phyloP scores from a whole-genome alignment of 1,140 invertebrate species.

The Xylocopa sonorina region DNA sequence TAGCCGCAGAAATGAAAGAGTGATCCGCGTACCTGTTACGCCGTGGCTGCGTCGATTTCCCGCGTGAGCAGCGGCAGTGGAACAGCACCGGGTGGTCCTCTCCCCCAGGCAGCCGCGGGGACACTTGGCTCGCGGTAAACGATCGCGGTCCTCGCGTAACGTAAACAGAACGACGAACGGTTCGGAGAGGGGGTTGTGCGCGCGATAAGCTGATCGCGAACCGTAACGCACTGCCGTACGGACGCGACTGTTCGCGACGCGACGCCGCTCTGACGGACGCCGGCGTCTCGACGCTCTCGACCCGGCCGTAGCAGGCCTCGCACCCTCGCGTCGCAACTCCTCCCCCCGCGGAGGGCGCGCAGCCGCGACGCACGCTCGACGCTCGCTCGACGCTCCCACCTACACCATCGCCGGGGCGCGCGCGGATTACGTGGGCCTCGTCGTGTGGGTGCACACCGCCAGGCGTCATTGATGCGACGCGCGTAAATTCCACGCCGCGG shows the following conservation, averaged over 20 bases:
- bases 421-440: not conserved
- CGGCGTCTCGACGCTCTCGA: slow-evolving; percentile 69
- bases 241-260: slow-evolving; percentile 71
- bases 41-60: slow-evolving; percentile 13
- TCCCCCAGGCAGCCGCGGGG: too few species aligned
- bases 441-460: slow-evolving; percentile 18
- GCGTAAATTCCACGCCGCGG: not conserved
- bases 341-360: slow-evolving; percentile 51
- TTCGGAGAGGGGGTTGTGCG: too few species aligned
- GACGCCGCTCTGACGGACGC: slow-evolving; percentile 75
- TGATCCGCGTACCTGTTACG: slow-evolving; percentile 63
- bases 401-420: slow-evolving; percentile 10
- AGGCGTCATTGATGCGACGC: slow-evolving; percentile 10
- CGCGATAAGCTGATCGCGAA: too few species aligned
- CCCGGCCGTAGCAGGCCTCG: slow-evolving; percentile 72
- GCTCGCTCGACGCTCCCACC: not conserved
- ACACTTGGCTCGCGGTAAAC: too few species aligned
- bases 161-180: slow-evolving; percentile 42
- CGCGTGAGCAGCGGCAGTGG: not conserved
- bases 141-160: not conserved
- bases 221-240: slow-evolving; percentile 48
- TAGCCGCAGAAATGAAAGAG: too few species aligned
- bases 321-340: slow-evolving; percentile 54
- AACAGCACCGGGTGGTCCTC: not conserved
- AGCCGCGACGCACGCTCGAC: slow-evolving; percentile 40